phyloP scores from a whole-genome alignment of 2,888 invertebrate genomes.

The Nineta flava region DNA sequence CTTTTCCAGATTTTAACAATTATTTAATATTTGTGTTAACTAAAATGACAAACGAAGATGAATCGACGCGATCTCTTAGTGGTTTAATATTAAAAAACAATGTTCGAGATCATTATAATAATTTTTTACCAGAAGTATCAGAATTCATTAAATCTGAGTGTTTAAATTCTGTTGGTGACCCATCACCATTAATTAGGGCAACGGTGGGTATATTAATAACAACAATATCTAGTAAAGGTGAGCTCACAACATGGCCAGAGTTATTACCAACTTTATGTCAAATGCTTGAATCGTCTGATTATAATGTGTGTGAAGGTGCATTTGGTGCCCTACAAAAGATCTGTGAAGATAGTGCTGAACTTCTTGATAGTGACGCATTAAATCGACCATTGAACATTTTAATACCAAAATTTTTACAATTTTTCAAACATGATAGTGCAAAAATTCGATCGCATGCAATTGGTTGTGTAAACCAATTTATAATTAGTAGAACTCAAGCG shows the following conservation, averaged over 20 bases:
- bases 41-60: conserved; percentile 82
- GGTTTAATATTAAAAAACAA: conserved; percentile 97
- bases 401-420: conserved; percentile 88
- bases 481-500: conserved; percentile 75
- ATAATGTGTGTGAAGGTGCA: conserved; percentile 90
- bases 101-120: conserved; percentile 78
- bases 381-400: conserved; percentile 77
- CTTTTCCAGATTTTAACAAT: conserved; percentile 95
- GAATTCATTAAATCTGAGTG: conserved; percentile 92
- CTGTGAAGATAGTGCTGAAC: conserved; percentile 91
- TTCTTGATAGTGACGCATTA: conserved; percentile 66
- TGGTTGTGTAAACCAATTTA: conserved; percentile 92
- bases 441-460: conserved; percentile 90
- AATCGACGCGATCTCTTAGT: conserved; percentile 88
- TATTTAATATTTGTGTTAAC: conserved; percentile 95
- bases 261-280: conserved; percentile 79
- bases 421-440: conserved; percentile 76
- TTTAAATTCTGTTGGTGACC: conserved; percentile 82
- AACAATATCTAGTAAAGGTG: conserved; percentile 85
- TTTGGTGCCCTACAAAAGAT: conserved; percentile 96
- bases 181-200: conserved; percentile 84
- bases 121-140: conserved; percentile 74
- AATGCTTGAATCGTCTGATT: conserved; percentile 84
- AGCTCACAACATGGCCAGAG: conserved; percentile 83
- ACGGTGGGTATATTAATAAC: conserved; percentile 96